Conservation (phyloP, 2,113 vertebrate species). For the Ellobius talpinus region DNA sequence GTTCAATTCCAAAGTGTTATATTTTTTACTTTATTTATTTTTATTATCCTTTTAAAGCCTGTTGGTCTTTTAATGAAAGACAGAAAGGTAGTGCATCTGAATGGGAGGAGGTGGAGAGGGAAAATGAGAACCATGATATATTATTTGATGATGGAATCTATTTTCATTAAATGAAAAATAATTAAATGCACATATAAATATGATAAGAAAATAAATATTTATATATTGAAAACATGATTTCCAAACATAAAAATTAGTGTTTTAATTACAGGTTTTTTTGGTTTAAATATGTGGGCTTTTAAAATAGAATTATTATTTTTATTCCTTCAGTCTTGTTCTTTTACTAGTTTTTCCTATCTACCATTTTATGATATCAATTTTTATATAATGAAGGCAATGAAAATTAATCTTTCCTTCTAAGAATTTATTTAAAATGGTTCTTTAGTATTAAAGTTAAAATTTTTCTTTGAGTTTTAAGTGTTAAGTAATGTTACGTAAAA, state of each 20-base stretch:
- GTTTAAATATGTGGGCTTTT: not conserved
- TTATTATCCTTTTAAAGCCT: not conserved
- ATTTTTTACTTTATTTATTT: not conserved
- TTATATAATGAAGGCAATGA: not conserved
- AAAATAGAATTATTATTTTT: not conserved
- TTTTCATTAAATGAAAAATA: no score
- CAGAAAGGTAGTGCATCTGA: not conserved
- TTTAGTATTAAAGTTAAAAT: not conserved
- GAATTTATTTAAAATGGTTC: not conserved
- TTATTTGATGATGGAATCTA: no score
- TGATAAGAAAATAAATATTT: not conserved
- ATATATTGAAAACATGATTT: not conserved
- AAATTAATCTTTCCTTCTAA: not conserved
- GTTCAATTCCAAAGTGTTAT: not conserved
- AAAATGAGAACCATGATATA: no score
- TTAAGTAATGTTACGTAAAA: not conserved
- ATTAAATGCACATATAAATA: no score
- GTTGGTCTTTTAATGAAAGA: not conserved
- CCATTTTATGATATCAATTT: not conserved
- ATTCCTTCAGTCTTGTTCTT: not conserved
- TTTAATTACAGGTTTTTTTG: not conserved
- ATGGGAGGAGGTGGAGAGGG: not conserved
- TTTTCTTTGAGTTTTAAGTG: not conserved
- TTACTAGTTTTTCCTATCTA: not conserved
- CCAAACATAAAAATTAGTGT: not conserved